phyloP scores from a whole-genome alignment of 2,888 invertebrate genomes.

The Ptilodon capucinus region DNA sequence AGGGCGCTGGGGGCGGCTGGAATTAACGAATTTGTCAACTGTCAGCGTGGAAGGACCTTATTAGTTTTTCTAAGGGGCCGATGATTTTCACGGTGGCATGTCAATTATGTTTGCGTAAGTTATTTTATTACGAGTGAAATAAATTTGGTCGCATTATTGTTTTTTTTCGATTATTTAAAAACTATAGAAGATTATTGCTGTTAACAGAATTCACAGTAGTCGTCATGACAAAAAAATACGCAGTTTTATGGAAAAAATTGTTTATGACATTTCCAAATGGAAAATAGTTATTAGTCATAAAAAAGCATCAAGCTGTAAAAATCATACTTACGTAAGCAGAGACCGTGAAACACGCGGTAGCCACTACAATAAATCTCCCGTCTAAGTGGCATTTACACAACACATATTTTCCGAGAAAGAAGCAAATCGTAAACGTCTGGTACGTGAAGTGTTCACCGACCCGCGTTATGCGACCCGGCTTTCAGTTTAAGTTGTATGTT shows the following conservation, averaged over 20 bases:
- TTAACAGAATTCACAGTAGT: background rate
- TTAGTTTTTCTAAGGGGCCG: constrained; percentile 68
- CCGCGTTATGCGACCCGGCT: constrained; percentile 45
- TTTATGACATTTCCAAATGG: constrained; percentile 9
- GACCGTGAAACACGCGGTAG: constrained; percentile 42
- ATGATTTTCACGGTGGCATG: constrained; percentile 58
- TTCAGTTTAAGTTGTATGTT: constrained; percentile 23
- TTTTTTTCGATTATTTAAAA: background rate
- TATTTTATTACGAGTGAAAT: constrained; percentile 25
- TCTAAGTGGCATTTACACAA: constrained; percentile 78
- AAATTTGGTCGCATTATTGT: background rate
- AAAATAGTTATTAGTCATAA: constrained; percentile 28
- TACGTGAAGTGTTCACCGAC: constrained; percentile 40
- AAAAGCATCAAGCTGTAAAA: constrained; percentile 31
- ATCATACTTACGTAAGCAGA: constrained; percentile 31
- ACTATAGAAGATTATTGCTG: background rate
- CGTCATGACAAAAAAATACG: too few species aligned
- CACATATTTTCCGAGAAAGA: constrained; percentile 63
- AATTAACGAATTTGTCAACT: constrained; percentile 81
- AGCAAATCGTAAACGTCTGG: constrained; percentile 74
- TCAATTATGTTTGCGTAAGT: constrained; percentile 40
- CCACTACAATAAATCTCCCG: constrained; percentile 67
- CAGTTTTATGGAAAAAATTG: background rate
- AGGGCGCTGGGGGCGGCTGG: constrained; percentile 38
- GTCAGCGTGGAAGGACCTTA: constrained; percentile 68